A percentile compares a stretch with the other conserved stretches of the same genome.
Conservation (phyloP, 2,113 vertebrate species). For the Todiramphus chloris region DNA sequence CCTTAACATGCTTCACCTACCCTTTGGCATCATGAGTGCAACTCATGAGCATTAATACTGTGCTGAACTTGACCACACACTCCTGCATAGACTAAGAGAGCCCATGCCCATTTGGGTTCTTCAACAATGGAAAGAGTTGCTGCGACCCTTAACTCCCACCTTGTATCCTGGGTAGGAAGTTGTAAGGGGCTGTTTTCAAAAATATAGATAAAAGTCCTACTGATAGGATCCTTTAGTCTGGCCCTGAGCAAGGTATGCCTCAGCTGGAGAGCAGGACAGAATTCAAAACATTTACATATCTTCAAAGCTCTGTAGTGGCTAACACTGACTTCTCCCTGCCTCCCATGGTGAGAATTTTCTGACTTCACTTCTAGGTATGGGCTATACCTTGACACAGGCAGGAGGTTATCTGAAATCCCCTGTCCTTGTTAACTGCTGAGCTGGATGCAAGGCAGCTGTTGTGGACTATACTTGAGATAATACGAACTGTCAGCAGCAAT, state of each 20-base stretch:
- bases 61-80: background rate
- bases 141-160: background rate
- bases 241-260: background rate
- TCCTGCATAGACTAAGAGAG: background rate
- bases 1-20: background rate
- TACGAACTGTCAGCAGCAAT: slow-evolving; percentile 2
- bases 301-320: background rate
- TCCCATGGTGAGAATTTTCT: background rate
- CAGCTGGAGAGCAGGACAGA: background rate
- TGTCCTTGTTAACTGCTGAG: background rate
- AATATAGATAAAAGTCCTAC: background rate
- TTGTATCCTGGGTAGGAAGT: background rate
- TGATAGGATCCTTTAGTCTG: background rate
- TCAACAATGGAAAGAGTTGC: background rate
- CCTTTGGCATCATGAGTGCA: background rate
- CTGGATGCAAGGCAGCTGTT: background rate
- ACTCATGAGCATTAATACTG: background rate
- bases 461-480: background rate
- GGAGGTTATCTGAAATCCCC: background rate
- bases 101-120: background rate
- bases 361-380: background rate
- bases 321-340: background rate
- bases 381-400: background rate
- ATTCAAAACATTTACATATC: background rate
- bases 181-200: background rate